Evolutionary conservation across 2,797 vertebrate species (phyloP), one percentile per base, ranked within the genome.

Genomic region (Myotis pilosus): DNA sequence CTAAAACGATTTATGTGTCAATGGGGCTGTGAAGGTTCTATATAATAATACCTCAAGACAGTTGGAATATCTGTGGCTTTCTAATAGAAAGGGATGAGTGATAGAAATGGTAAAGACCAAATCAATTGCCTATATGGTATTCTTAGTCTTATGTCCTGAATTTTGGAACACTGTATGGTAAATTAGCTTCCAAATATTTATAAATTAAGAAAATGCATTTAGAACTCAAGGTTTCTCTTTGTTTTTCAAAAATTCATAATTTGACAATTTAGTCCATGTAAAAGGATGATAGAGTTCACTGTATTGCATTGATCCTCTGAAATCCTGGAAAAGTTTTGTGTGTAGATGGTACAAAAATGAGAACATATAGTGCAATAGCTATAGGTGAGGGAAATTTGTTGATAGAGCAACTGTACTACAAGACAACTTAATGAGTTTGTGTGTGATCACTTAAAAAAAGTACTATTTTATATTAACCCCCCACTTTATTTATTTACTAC

Each of bases 401-500:
- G 17, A 4, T 79, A 38, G 85, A 75, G 4, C 44, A 79, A 20
- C 11, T 84, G 11, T 71, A 55, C 13, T 75, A 5, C 2, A 79
- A 51, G 44, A 78, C 1, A 41, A 83, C 66, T 92, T 72, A 64
- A 38, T 38, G 15, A 95, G 25, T 53, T 89, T 30, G 10, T 28
- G 2, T 87, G 79, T 86, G 57, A 69, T 23, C 11, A 69, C 44
- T 25, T 87, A 94, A 66, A 75, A n/a, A 72, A 91, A 68, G 6
- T 76, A 68, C 87, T 60, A 25, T 38, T 80, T 87, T 76, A 71
- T 57, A 55, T 81, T 90, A 80, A 95, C n/a, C 7, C 6, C 30
- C 66, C 28, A 69, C 25, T 96, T 74, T 81, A 15, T 69, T 51
- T 87, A 68, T 97, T 8, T 95, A 49, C 92, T 33, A 33, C 20